Evolutionary conservation across 2,888 invertebrate species (phyloP).

Genomic region (Alentia gelatinosa): DNA sequence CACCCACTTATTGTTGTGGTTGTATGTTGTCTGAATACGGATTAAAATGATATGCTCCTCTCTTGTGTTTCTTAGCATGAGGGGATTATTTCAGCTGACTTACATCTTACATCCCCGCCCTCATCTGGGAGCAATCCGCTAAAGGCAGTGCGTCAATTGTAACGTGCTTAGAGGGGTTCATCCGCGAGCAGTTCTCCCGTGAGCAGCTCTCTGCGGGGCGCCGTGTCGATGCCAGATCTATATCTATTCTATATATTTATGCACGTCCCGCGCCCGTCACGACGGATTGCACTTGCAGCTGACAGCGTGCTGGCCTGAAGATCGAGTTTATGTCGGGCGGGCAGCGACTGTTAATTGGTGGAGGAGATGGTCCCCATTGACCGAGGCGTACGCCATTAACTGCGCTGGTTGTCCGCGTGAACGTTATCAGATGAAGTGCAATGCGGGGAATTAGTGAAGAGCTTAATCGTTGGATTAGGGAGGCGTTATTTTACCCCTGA

Average conservation of each 20-base stretch:
- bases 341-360: neutral
- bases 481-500: too few species aligned
- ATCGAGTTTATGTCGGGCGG: neutral
- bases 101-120: too few species aligned
- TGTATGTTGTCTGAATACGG: too few species aligned
- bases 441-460: neutral
- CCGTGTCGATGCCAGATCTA: neutral
- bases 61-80: too few species aligned
- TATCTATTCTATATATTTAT: neutral
- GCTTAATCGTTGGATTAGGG: neutral
- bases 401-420: neutral
- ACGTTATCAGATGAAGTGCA: neutral
- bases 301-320: neutral
- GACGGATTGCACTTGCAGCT: neutral
- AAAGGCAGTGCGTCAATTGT: too few species aligned
- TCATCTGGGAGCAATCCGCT: too few species aligned
- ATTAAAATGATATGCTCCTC: too few species aligned
- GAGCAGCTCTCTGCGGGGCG: too few species aligned
- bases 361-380: neutral
- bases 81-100: too few species aligned
- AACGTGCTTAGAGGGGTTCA: too few species aligned
- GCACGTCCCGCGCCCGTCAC: neutral
- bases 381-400: neutral
- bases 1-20: too few species aligned
- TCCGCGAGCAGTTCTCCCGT: too few species aligned